Evolutionary conservation across 1,140 invertebrate species (phyloP).

Genomic region (Gryon sp.): DNA sequence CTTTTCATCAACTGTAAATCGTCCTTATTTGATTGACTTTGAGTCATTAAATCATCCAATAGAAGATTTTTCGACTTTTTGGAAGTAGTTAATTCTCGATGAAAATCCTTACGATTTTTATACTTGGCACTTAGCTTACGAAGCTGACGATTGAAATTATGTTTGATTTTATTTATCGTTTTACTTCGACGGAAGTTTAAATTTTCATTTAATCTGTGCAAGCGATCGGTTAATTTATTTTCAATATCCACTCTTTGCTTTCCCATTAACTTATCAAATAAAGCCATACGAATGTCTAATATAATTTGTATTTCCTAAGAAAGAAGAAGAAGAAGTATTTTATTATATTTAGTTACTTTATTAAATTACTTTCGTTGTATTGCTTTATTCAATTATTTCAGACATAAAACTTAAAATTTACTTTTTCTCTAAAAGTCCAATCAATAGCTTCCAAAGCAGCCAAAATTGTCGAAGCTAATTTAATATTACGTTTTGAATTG

Average conservation of each 20-base stretch:
- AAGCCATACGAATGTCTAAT: conserved; percentile 80
- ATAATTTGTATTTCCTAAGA: conserved; percentile 84
- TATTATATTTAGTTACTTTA: too few relatives aligned
- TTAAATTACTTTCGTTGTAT: background rate
- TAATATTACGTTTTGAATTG: conserved; percentile 78
- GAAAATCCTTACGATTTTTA: conserved; percentile 59
- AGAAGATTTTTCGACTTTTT: background rate
- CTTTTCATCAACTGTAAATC: background rate
- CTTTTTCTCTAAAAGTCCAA: conserved; percentile 84
- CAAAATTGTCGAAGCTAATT: conserved; percentile 81
- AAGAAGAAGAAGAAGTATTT: too few relatives aligned
- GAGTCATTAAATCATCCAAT: too few relatives aligned
- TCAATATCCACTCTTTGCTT: conserved; percentile 74
- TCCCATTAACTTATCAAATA: conserved; percentile 77
- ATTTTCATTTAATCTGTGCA: conserved; percentile 58
- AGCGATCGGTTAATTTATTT: conserved; percentile 70
- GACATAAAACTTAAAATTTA: too few relatives aligned
- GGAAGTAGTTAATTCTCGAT: background rate
- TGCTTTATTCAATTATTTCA: background rate
- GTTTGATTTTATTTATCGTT: conserved; percentile 65
- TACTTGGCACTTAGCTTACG: conserved; percentile 80
- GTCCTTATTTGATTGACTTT: too few relatives aligned
- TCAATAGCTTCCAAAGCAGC: conserved; percentile 83
- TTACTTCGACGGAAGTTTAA: conserved; percentile 61
- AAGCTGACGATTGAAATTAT: conserved; percentile 76